phyloP scores from a whole-genome alignment of 2,888 invertebrate species.

The Drosophila bunnanda region DNA sequence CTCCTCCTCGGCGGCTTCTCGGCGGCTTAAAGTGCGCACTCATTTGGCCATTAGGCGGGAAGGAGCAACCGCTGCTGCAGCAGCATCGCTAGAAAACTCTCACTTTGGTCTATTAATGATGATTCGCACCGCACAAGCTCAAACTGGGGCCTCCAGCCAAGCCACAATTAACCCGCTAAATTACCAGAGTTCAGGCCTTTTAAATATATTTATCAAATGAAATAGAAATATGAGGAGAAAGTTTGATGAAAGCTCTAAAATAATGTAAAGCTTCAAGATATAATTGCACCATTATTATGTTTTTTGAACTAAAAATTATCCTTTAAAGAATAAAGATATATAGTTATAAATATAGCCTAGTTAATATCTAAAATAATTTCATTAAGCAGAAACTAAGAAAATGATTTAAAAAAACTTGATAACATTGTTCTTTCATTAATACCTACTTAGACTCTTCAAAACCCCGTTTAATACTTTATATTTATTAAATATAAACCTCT shows the following conservation, averaged over 20 bases:
- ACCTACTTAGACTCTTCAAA: no score
- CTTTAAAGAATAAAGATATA: not conserved
- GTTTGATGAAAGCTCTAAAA: not conserved
- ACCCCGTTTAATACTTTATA: not conserved
- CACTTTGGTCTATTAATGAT: slow-evolving; percentile 77
- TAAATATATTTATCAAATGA: slow-evolving; percentile 4
- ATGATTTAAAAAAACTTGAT: no score
- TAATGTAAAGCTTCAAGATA: no score
- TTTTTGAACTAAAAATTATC: not conserved
- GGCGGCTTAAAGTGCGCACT: slow-evolving; percentile 47
- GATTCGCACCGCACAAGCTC: slow-evolving; percentile 63
- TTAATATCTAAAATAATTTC: no score
- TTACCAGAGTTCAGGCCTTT: not conserved
- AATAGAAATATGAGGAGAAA: not conserved
- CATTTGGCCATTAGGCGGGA: slow-evolving; percentile 51
- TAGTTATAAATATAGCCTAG: not conserved
- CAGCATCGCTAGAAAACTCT: slow-evolving; percentile 54
- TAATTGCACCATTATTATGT: not conserved
- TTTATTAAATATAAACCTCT: no score
- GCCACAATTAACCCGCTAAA: slow-evolving; percentile 16
- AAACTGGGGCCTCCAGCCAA: slow-evolving; percentile 5
- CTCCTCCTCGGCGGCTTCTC: slow-evolving; percentile 51
- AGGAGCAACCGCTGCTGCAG: slow-evolving; percentile 40
- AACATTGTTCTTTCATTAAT: no score
- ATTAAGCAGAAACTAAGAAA: no score